Evolutionary conservation across 1,140 invertebrate species (phyloP).

Genomic region (Venturia canescens): DNA sequence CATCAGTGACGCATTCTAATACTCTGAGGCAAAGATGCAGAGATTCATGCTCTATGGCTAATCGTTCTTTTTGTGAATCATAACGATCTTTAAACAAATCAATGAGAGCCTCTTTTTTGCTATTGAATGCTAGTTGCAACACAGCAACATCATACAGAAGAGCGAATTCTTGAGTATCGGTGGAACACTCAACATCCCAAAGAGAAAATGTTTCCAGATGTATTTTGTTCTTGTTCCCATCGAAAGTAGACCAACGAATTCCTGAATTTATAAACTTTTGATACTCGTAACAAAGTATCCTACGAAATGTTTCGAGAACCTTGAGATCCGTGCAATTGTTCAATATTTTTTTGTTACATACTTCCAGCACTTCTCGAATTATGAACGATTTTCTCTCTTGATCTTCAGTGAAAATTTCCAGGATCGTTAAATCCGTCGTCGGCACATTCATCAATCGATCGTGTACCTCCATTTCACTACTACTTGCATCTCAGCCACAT

Average conservation of each 20-base stretch:
- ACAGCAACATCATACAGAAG: slow-evolving; percentile 61
- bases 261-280: slow-evolving; percentile 38
- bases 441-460: slow-evolving; percentile 56
- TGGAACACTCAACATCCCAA: neutral
- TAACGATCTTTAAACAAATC: slow-evolving; percentile 55
- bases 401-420: slow-evolving; percentile 43
- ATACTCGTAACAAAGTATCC: slow-evolving; percentile 62
- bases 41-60: slow-evolving; percentile 9
- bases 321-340: slow-evolving; percentile 36
- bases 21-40: slow-evolving; percentile 57
- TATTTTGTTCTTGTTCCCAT: slow-evolving; percentile 11
- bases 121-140: slow-evolving; percentile 56
- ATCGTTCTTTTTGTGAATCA: slow-evolving; percentile 27
- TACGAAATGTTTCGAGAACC: slow-evolving; percentile 55
- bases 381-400: slow-evolving; percentile 19
- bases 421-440: slow-evolving; percentile 53
- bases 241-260: neutral
- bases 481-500: neutral
- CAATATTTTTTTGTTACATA: slow-evolving; percentile 48
- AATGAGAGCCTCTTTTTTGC: slow-evolving; percentile 47
- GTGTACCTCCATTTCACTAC: slow-evolving; percentile 63
- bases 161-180: slow-evolving; percentile 34
- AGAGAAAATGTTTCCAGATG: slow-evolving; percentile 49
- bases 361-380: slow-evolving; percentile 48
- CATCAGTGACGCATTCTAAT: slow-evolving; percentile 58